Base-by-base conservation (phyloP, 2,113 vertebrate genomes). In the Cyphomyrus discorhynchus region DNA sequence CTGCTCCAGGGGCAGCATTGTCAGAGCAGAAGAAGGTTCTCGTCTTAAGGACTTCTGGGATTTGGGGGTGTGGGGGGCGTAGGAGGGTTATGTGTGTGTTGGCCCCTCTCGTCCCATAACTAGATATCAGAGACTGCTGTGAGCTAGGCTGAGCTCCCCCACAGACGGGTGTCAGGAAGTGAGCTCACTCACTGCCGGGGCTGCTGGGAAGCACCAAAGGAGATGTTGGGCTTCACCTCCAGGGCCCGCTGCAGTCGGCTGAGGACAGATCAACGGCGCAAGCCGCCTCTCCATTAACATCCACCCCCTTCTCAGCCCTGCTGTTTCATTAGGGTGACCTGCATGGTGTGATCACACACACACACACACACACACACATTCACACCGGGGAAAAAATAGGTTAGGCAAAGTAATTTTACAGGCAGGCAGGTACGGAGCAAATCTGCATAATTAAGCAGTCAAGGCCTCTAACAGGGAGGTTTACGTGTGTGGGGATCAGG, bases 141-240 rank as follows among this genome's bases (percentile, higher is more conserved):
- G 95, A 96, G 96, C 91, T 11, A 39, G 91, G 52, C 53, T 52
- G 95, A 96, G 97, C 96, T 97, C 96, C 93, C 95, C 92, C 95
- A 96, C 96, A 96, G 95, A 96, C 95, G 93, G n/a, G 96, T 95
- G 95, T 97, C 96, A 97, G 97, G 98, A 98, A 98, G 97, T 98
- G 98, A 98, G 97, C 97, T 98, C 97, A 97, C 21, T 96, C 97
- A 96, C 96, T 96, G 97, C 97, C 96, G 96, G 97, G 96, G 95
- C 97, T 96, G 95, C 96, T 96, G 96, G 97, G 96, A 96, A 95
- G 96, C 97, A 96, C 95, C 95, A 96, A 96, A 96, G 96, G 96
- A 97, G 97, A 89, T 42, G 56, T 85, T 84, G 39, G 24, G 56
- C 97, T 98, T 97, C 97, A 97, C 97, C 97, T 96, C 96, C 96